Conservation (phyloP, 2,888 invertebrate genomes). For the Creontiades dilutus region DNA sequence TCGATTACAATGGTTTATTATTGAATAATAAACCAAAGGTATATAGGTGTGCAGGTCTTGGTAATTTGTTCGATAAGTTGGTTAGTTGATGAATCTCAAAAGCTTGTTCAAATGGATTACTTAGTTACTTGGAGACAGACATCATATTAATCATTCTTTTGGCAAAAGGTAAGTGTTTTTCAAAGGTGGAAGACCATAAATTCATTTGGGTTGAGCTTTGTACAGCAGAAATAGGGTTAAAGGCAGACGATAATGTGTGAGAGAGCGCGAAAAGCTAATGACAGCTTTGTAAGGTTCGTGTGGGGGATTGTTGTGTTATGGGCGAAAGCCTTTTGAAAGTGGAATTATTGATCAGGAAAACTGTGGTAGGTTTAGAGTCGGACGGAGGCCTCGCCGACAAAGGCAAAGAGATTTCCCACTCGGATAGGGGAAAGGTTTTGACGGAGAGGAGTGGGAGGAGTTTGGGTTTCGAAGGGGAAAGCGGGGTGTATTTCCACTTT, state of each 20-base stretch:
- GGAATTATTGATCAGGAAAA: constrained; percentile 52
- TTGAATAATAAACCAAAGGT: too few relatives aligned
- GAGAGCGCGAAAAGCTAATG: constrained; percentile 14
- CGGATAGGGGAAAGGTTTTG: background rate
- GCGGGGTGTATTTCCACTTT: background rate
- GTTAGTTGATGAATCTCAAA: too few relatives aligned
- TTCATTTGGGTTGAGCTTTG: background rate
- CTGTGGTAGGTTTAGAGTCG: background rate
- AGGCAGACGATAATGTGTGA: background rate
- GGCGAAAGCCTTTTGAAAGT: constrained; percentile 26
- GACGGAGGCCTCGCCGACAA: background rate
- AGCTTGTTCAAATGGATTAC: too few relatives aligned
- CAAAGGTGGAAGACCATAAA: background rate
- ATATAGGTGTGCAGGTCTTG: too few relatives aligned
- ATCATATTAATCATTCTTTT: too few relatives aligned
- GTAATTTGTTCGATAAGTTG: too few relatives aligned
- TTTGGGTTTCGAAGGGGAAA: too few relatives aligned
- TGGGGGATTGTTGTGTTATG: constrained; percentile 13
- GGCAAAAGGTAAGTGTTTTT: background rate
- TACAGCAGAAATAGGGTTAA: background rate
- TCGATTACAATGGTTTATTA: too few relatives aligned
- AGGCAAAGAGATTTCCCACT: background rate
- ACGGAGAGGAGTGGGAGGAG: too few relatives aligned
- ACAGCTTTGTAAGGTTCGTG: constrained; percentile 33
- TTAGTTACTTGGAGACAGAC: too few relatives aligned